Conservation (phyloP, 2,888 invertebrate genomes). For the Sminthurides aquaticus region DNA sequence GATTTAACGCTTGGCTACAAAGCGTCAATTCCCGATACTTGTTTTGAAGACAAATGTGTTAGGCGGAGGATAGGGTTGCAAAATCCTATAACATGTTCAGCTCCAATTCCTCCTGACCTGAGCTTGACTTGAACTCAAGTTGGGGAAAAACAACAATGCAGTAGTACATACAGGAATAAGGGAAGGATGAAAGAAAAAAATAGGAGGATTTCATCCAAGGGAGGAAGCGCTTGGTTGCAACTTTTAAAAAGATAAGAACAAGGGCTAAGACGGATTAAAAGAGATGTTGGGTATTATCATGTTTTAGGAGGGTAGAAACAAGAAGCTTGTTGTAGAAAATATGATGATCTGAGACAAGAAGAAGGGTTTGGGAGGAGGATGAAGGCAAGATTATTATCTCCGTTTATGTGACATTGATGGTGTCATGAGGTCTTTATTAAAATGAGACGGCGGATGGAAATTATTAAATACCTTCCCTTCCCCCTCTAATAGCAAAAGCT, state of each 20-base stretch:
- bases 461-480: not conserved
- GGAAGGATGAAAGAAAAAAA: not conserved
- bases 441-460: not conserved
- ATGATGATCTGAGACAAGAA: too few relatives aligned
- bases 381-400: not conserved
- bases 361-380: not conserved
- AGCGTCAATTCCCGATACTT: too few relatives aligned
- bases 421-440: not conserved
- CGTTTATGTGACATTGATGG: slow-evolving; percentile 5
- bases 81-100: too few relatives aligned
- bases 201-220: not conserved
- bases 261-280: not conserved
- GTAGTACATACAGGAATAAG: too few relatives aligned
- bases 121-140: too few relatives aligned
- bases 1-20: too few relatives aligned
- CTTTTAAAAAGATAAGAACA: not conserved
- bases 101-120: too few relatives aligned
- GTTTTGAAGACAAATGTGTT: too few relatives aligned
- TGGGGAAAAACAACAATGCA: too few relatives aligned
- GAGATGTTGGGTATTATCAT: not conserved
- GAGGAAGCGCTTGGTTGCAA: not conserved
- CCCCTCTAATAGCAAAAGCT: not conserved
- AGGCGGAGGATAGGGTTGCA: too few relatives aligned
- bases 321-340: not conserved
- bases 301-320: not conserved